These are phyloP conservation scores for Serripes groenlandicus DNA, from an alignment of 2,888 invertebrate genomes.

Conservation along the genomic window DNA sequence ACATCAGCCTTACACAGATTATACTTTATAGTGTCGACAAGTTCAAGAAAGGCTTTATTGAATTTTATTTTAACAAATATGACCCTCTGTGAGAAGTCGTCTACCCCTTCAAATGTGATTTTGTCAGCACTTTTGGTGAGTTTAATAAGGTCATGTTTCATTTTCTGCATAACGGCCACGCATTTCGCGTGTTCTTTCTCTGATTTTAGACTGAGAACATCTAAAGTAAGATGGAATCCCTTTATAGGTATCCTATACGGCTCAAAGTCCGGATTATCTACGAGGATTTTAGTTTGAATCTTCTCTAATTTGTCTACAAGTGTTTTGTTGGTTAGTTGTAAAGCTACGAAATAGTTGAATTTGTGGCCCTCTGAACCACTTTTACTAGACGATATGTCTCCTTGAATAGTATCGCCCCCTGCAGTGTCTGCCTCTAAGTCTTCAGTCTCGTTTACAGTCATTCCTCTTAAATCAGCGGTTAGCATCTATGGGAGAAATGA, in stretches of 20 bases:
- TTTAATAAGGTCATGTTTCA: constrained; percentile 66
- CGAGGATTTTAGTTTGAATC: constrained; percentile 82
- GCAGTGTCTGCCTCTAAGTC: neutral
- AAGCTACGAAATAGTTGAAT: constrained; percentile 83
- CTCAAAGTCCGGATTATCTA: constrained; percentile 80
- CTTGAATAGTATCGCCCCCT: neutral
- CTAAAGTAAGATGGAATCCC: constrained; percentile 86
- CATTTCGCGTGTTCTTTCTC: constrained; percentile 75
- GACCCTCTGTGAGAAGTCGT: constrained; percentile 84
- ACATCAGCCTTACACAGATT: constrained; percentile 80
- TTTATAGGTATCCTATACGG: constrained; percentile 81
- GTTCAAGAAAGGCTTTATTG: constrained; percentile 78
- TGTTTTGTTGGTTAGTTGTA: constrained; percentile 81
- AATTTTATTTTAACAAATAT: constrained; percentile 84
- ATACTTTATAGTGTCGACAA: constrained; percentile 79
- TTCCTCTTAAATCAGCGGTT: no score
- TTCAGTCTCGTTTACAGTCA: neutral
- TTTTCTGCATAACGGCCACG: constrained; percentile 70
- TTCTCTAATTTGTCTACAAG: constrained; percentile 73
- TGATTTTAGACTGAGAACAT: constrained; percentile 83
- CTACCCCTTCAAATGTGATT: constrained; percentile 80
- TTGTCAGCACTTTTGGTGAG: constrained; percentile 65
- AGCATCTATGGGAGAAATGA: no score
- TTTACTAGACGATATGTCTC: no score
- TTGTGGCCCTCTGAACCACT: no score